Percentiles rank a stretch among this genome's conserved stretches.
Conservation (phyloP, 2,113 vertebrate genomes). For the Osmerus eperlanus region DNA sequence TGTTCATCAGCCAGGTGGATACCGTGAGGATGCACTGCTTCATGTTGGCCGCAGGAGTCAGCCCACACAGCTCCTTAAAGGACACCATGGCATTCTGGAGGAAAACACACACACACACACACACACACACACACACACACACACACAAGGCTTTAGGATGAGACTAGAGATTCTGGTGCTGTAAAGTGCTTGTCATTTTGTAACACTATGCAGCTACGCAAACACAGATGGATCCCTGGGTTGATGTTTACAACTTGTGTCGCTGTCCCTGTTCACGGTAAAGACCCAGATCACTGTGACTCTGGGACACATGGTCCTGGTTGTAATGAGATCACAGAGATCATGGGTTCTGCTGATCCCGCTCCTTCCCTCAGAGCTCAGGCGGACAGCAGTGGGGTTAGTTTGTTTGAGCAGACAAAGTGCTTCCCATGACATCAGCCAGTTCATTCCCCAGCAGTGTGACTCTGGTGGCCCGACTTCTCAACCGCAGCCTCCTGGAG, state of each 20-base stretch:
- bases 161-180: too few relatives aligned
- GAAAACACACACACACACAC: constrained; percentile 1
- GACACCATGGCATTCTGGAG: constrained; percentile 87
- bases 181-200: too few relatives aligned
- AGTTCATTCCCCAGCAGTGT: constrained; percentile 6
- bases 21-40: constrained; percentile 91
- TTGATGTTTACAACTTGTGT: not conserved
- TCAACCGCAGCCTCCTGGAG: constrained; percentile 6
- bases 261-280: not conserved
- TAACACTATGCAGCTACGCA: not conserved
- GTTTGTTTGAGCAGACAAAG: constrained; percentile 32
- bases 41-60: constrained; percentile 89
- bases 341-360: not conserved
- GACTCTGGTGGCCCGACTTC: constrained; percentile 11
- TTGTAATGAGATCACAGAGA: not conserved
- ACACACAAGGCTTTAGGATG: too few relatives aligned
- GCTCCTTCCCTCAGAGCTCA: too few relatives aligned
- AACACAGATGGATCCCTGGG: not conserved
- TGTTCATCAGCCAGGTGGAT: constrained; percentile 86
- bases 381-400: not conserved
- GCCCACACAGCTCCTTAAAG: constrained; percentile 90
- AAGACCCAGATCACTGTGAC: not conserved
- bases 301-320: not conserved
- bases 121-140: not conserved
- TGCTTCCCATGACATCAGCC: constrained; percentile 30